Evolutionary conservation across 2,888 invertebrate species (phyloP).

Genomic region (Tuberolachnus salignus): DNA sequence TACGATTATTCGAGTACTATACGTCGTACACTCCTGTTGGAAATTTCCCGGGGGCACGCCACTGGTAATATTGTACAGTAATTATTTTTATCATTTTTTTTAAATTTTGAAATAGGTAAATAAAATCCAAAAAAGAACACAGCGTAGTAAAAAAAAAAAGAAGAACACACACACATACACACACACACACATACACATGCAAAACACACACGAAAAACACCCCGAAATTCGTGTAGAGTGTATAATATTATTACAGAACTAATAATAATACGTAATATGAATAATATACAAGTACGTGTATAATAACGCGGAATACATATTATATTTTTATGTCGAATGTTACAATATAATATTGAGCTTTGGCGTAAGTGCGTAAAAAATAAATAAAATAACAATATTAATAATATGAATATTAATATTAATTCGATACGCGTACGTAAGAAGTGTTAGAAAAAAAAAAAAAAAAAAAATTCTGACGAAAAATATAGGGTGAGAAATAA

Average conservation of each 20-base stretch:
- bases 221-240: too few species aligned
- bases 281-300: neutral
- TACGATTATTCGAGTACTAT: too few species aligned
- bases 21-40: too few species aligned
- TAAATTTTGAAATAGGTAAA: too few species aligned
- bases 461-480: neutral
- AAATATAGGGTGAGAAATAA: too few species aligned
- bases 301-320: slow-evolving; percentile 29
- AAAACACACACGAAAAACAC: too few species aligned
- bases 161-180: neutral
- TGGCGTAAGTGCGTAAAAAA: slow-evolving; percentile 5
- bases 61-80: neutral
- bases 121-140: too few species aligned
- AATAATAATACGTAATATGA: neutral
- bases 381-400: too few species aligned
- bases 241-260: too few species aligned
- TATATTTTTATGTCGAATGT: too few species aligned
- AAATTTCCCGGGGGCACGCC: too few species aligned
- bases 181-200: neutral
- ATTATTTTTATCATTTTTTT: neutral
- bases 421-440: slow-evolving; percentile 2
- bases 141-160: neutral
- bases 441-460: neutral
- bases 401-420: neutral
- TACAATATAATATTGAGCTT: slow-evolving; percentile 46